These are phyloP conservation scores for Hermetia illucens DNA, from an alignment of 1,140 invertebrate species.

Conservation along the genomic window DNA sequence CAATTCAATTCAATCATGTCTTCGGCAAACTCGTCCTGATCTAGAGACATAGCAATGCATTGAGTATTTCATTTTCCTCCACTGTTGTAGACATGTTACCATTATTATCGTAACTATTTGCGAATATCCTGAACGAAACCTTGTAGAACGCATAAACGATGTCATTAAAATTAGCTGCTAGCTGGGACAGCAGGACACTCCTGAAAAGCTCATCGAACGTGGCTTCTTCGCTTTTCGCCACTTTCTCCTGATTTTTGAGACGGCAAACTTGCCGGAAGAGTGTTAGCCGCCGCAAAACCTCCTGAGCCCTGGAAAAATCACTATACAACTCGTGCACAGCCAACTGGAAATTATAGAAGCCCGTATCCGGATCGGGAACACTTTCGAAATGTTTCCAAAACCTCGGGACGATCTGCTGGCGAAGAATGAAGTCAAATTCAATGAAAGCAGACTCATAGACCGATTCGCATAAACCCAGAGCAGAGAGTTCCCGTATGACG, in stretches of 20 bases:
- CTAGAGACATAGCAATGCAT: slow-evolving; percentile 15
- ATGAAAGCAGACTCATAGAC: slow-evolving; percentile 1
- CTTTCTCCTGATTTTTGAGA: background rate
- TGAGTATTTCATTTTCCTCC: slow-evolving; percentile 11
- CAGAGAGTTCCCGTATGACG: slow-evolving; percentile 9
- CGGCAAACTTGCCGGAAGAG: background rate
- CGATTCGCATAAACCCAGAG: background rate
- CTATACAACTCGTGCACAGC: slow-evolving; percentile 1
- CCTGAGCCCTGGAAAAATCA: background rate
- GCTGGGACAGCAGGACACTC: slow-evolving; percentile 51
- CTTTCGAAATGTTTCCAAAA: slow-evolving; percentile 5
- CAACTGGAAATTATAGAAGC: background rate
- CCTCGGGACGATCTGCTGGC: slow-evolving; percentile 3
- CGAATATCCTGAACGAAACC: slow-evolving; percentile 59
- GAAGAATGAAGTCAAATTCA: background rate
- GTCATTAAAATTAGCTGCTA: slow-evolving; percentile 50
- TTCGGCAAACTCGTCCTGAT: slow-evolving; percentile 34
- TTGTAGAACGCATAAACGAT: slow-evolving; percentile 63
- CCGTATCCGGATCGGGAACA: background rate
- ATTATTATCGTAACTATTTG: slow-evolving; percentile 33
- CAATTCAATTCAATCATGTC: slow-evolving; percentile 43
- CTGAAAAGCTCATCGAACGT: slow-evolving; percentile 35
- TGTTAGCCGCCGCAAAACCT: background rate
- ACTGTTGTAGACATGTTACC: slow-evolving; percentile 17
- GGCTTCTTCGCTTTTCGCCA: background rate